These are phyloP conservation scores for Herpailurus yagouaroundi DNA, from an alignment of 2,113 vertebrate species.

Conservation along the genomic window DNA sequence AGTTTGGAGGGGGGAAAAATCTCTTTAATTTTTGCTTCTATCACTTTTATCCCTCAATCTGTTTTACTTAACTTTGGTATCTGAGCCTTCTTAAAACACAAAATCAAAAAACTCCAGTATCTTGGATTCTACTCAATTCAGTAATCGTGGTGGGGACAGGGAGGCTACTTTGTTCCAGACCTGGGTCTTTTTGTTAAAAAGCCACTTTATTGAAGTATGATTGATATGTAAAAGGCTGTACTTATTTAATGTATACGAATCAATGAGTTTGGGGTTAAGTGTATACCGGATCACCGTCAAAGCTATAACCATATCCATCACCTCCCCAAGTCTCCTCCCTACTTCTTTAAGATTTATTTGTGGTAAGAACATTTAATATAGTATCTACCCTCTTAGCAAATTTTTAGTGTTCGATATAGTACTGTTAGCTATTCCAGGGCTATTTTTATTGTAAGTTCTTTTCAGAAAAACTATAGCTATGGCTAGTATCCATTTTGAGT, in stretches of 20 bases:
- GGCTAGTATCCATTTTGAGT: background rate
- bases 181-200: background rate
- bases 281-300: background rate
- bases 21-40: background rate
- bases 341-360: background rate
- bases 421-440: background rate
- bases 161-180: background rate
- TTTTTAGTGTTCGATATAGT: background rate
- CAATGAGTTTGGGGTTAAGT: background rate
- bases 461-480: background rate
- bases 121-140: conserved; percentile 35
- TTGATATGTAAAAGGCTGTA: background rate
- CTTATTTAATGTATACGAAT: background rate
- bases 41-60: background rate
- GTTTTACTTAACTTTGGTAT: conserved; percentile 20
- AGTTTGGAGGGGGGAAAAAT: background rate
- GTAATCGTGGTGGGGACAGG: background rate
- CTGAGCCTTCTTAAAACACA: background rate
- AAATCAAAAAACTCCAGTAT: background rate
- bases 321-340: background rate
- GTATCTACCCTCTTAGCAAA: background rate
- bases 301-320: background rate
- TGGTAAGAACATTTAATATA: background rate
- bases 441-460: background rate
- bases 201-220: background rate